These are phyloP conservation scores for Peromyscus aztecus DNA, from an alignment of 2,797 vertebrate genomes.

Conservation along the genomic window DNA sequence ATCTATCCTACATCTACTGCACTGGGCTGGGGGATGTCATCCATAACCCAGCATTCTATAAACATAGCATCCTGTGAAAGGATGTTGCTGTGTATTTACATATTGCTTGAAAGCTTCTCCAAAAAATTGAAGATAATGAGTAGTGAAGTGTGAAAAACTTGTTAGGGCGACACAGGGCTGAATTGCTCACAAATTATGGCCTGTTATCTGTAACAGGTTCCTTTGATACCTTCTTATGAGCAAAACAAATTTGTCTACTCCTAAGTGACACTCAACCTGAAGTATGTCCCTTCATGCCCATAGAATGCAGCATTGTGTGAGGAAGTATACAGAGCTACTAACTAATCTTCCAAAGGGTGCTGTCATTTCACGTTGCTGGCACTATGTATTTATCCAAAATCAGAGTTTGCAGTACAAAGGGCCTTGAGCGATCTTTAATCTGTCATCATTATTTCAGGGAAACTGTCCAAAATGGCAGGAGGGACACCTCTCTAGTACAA, in stretches of 20 bases:
- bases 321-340: neutral
- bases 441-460: slow-evolving; percentile 16
- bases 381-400: neutral
- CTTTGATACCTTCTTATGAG: slow-evolving; percentile 33
- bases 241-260: slow-evolving; percentile 46
- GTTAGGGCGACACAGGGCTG: neutral
- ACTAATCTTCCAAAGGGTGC: neutral
- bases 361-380: slow-evolving; percentile 5
- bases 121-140: slow-evolving; percentile 58
- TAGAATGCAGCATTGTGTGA: neutral
- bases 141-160: slow-evolving; percentile 3
- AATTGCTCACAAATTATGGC: slow-evolving; percentile 15
- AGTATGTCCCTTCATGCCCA: neutral
- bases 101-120: slow-evolving; percentile 8
- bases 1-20: neutral
- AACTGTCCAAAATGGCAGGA: neutral
- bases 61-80: slow-evolving; percentile 24
- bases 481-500: neutral
- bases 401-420: neutral
- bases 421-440: neutral
- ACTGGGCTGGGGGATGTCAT: neutral
- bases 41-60: slow-evolving; percentile 29
- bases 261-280: neutral
- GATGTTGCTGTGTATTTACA: slow-evolving; percentile 33
- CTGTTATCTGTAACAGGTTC: slow-evolving; percentile 18